Percentiles rank a stretch among this genome's conserved stretches.
phyloP scores from a whole-genome alignment of 2,113 vertebrate species.

The Vulpes vulpes region DNA sequence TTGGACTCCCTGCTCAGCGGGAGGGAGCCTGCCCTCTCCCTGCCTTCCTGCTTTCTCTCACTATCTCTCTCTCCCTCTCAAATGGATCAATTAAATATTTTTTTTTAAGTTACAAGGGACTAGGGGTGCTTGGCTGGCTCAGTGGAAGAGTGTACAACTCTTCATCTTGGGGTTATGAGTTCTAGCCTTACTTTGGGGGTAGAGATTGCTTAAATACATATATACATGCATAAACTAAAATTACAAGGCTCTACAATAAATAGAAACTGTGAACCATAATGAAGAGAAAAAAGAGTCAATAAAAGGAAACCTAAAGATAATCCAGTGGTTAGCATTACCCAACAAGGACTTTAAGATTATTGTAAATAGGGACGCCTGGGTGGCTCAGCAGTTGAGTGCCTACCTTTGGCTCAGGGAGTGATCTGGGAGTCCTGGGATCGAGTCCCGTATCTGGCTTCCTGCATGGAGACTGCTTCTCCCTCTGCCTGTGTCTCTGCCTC shows the following conservation, averaged over 20 bases:
- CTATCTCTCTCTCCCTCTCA: too few species aligned
- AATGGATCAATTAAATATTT: too few species aligned
- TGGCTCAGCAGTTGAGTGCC: too few species aligned
- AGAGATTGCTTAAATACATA: background rate
- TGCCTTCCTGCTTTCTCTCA: too few species aligned
- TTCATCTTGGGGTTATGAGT: background rate
- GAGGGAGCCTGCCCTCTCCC: too few species aligned
- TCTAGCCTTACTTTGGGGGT: background rate
- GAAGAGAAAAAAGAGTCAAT: background rate
- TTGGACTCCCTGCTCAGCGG: too few species aligned
- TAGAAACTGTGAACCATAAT: background rate
- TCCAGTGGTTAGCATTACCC: background rate
- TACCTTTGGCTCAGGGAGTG: too few species aligned
- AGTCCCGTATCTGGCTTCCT: too few species aligned
- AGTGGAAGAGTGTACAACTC: background rate
- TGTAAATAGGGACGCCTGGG: background rate
- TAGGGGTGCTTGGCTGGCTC: background rate
- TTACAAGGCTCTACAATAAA: background rate
- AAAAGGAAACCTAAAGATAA: background rate
- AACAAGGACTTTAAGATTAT: background rate
- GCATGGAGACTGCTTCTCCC: too few species aligned
- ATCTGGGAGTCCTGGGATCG: too few species aligned
- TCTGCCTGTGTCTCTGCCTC: too few species aligned
- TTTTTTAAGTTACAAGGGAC: too few species aligned
- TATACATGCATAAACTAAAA: background rate